Evolutionary conservation across 2,113 vertebrate species (phyloP).

Genomic region (Microtus oregoni): DNA sequence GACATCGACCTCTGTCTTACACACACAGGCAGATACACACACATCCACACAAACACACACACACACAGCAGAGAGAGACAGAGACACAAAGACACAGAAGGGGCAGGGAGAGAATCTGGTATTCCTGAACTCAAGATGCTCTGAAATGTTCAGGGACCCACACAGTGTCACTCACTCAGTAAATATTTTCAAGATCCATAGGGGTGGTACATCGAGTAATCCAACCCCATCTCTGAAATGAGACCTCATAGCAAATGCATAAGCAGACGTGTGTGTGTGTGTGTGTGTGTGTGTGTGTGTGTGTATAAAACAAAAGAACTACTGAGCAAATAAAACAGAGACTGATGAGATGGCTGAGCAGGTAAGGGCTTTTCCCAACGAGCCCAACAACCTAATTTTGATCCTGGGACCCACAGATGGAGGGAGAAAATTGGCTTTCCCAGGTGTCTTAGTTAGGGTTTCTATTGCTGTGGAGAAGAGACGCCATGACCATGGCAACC

Average conservation of each 20-base stretch:
- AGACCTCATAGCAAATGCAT: background rate
- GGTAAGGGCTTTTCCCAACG: too few species aligned
- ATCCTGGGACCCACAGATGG: background rate
- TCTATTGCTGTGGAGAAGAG: background rate
- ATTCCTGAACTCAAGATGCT: background rate
- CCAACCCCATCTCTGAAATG: background rate
- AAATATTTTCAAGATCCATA: slow-evolving; percentile 47
- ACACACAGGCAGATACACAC: background rate
- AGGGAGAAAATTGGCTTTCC: background rate
- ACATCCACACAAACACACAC: background rate
- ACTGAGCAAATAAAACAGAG: slow-evolving; percentile 44
- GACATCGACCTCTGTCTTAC: too few species aligned
- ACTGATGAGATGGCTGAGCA: background rate
- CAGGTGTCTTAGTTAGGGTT: background rate
- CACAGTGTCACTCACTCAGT: slow-evolving; percentile 36
- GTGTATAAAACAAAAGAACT: background rate
- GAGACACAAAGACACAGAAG: background rate
- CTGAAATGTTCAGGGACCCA: slow-evolving; percentile 2
- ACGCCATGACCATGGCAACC: background rate
- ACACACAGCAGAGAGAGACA: background rate
- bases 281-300: too few species aligned
- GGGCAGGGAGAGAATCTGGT: background rate
- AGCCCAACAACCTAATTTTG: background rate
- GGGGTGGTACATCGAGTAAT: background rate
- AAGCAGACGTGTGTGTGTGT: background rate